A percentile compares a stretch with the other conserved stretches of the same genome.
phyloP scores from a whole-genome alignment of 2,113 vertebrate species.

The Pantherophis guttatus region DNA sequence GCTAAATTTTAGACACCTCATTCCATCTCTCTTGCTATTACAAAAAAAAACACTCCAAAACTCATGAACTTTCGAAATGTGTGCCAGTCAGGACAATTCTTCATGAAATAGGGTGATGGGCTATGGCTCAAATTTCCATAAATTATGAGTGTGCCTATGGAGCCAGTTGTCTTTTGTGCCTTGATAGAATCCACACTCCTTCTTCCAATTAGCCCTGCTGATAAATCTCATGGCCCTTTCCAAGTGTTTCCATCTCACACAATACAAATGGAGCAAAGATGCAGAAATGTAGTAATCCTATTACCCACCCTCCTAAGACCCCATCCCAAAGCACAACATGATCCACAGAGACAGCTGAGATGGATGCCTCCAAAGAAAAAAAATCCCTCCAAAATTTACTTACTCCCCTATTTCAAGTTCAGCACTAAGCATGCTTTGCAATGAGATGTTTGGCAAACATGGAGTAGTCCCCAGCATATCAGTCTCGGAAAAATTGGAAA shows the following conservation, averaged over 20 bases:
- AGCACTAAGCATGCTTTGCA: background rate
- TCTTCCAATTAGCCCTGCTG: background rate
- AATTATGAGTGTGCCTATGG: background rate
- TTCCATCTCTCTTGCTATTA: background rate
- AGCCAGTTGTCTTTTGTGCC: no score
- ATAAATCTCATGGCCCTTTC: background rate
- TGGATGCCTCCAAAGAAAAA: background rate
- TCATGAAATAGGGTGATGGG: background rate
- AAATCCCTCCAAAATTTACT: background rate
- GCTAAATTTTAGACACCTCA: rapidly evolving
- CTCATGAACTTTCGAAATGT: background rate
- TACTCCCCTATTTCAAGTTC: background rate
- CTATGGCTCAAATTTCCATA: background rate
- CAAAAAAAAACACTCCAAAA: no score
- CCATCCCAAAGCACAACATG: background rate
- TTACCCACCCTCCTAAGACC: no score
- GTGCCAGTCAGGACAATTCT: background rate
- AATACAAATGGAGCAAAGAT: background rate
- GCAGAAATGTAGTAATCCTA: background rate
- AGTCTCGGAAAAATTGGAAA: background rate
- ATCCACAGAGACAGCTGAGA: background rate
- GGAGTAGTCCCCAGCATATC: background rate
- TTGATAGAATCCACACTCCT: background rate
- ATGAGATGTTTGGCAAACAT: background rate
- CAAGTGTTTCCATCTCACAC: background rate